phyloP scores from a whole-genome alignment of 1,140 invertebrate species.

The Drosophila sp. region DNA sequence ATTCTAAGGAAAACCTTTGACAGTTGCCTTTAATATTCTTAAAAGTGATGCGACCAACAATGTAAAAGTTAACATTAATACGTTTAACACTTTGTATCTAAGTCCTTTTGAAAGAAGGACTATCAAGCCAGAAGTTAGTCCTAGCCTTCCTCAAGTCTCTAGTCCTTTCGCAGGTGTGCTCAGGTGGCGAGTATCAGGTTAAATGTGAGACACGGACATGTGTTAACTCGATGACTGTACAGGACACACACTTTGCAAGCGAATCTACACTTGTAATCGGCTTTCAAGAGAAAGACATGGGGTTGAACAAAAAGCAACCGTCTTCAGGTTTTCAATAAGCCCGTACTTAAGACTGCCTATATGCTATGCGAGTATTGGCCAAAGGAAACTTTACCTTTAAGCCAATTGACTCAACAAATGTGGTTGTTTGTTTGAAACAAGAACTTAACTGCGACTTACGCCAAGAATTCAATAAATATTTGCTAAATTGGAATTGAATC shows the following conservation, averaged over 20 bases:
- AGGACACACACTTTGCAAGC: neutral
- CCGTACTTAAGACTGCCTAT: neutral
- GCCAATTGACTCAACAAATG: conserved; percentile 31
- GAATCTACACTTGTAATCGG: conserved; percentile 35
- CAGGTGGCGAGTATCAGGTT: conserved; percentile 11
- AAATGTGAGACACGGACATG: conserved; percentile 26
- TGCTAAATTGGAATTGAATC: conserved; percentile 1
- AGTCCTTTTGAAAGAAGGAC: conserved; percentile 11
- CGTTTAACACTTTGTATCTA: neutral
- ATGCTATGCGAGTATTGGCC: neutral
- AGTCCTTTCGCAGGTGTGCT: conserved; percentile 15
- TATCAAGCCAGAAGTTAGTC: conserved; percentile 5
- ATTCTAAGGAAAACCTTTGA: neutral
- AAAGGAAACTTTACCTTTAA: conserved; percentile 6
- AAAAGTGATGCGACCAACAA: conserved; percentile 19
- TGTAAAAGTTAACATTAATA: conserved; percentile 6
- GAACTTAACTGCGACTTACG: conserved; percentile 3
- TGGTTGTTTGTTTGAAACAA: conserved; percentile 5
- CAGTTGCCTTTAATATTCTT: conserved; percentile 35
- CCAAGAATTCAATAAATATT: neutral
- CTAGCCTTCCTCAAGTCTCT: too few relatives aligned
- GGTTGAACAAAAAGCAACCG: conserved; percentile 1
- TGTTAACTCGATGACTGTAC: conserved; percentile 28
- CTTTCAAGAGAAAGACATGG: conserved; percentile 22
- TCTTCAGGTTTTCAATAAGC: conserved; percentile 19